Conservation (phyloP, 1,140 invertebrate species). For the Solenopsis invicta region DNA sequence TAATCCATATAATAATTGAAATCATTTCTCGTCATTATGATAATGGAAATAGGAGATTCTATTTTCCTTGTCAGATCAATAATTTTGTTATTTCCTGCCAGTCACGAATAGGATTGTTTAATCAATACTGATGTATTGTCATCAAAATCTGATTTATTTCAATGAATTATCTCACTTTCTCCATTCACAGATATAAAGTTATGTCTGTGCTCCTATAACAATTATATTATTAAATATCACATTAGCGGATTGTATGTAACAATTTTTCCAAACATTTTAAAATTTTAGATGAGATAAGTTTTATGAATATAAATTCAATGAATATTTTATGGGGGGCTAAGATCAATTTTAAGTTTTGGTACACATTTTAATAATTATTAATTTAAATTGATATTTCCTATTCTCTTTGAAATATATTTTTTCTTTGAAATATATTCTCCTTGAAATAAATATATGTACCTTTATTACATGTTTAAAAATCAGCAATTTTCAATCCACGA, state of each 20-base stretch:
- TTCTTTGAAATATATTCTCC: neutral
- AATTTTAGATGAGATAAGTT: neutral
- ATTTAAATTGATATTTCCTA: neutral
- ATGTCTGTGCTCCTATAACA: neutral
- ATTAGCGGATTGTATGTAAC: neutral
- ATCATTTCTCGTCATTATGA: conserved; percentile 18
- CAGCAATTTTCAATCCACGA: neutral
- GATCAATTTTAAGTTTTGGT: neutral
- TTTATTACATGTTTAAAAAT: neutral
- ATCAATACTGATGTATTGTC: conserved; percentile 13
- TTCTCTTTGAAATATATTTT: neutral
- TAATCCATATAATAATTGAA: neutral
- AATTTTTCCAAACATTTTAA: neutral
- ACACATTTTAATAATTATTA: neutral
- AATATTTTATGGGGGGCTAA: neutral
- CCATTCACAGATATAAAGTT: neutral
- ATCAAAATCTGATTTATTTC: neutral
- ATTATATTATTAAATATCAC: neutral
- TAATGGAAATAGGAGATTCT: conserved; percentile 14
- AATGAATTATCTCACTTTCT: neutral
- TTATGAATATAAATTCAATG: neutral
- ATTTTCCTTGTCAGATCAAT: neutral
- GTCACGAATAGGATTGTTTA: conserved; percentile 27
- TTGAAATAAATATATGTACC: no score
- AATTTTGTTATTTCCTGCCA: neutral